Evolutionary conservation across 2,888 invertebrate genomes (phyloP).

Genomic region (Syrista parreyssii): DNA sequence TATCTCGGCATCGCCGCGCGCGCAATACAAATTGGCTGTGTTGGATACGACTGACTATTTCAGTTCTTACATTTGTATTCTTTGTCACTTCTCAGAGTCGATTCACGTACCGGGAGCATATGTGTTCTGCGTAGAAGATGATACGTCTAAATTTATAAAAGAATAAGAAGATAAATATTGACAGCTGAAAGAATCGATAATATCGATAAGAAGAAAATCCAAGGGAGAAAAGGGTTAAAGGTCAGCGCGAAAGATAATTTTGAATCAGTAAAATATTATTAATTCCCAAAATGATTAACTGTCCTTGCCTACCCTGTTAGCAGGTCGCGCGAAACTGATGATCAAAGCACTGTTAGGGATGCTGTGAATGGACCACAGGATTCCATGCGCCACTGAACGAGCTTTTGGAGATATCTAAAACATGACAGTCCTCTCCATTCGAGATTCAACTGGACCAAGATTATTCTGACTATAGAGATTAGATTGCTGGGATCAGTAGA

Average conservation of each 20-base stretch:
- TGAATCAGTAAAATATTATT: background rate
- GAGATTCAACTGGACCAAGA: slow-evolving; percentile 20
- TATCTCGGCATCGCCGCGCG: slow-evolving; percentile 56
- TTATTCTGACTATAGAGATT: slow-evolving; percentile 18
- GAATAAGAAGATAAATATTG: background rate
- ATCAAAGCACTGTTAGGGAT: slow-evolving; percentile 46
- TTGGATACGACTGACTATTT: background rate
- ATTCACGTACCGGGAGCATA: background rate
- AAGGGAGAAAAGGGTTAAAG: background rate
- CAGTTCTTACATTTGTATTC: background rate
- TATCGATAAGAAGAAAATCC: background rate
- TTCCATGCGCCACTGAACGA: slow-evolving; percentile 23
- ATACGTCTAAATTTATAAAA: background rate
- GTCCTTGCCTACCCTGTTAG: slow-evolving; percentile 40
- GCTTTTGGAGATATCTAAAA: background rate
- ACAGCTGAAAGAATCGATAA: background rate
- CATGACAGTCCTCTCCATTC: slow-evolving; percentile 6
- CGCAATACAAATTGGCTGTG: slow-evolving; percentile 56
- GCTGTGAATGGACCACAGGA: slow-evolving; percentile 45
- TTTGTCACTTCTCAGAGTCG: background rate
- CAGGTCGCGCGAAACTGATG: slow-evolving; percentile 49
- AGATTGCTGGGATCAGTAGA: slow-evolving; percentile 8
- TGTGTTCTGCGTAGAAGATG: background rate
- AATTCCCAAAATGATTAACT: background rate
- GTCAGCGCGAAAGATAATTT: background rate